Evolutionary conservation across 1,140 invertebrate species (phyloP), one percentile per base, ranked within the genome.

Genomic region (Geopemphigus sp.): DNA sequence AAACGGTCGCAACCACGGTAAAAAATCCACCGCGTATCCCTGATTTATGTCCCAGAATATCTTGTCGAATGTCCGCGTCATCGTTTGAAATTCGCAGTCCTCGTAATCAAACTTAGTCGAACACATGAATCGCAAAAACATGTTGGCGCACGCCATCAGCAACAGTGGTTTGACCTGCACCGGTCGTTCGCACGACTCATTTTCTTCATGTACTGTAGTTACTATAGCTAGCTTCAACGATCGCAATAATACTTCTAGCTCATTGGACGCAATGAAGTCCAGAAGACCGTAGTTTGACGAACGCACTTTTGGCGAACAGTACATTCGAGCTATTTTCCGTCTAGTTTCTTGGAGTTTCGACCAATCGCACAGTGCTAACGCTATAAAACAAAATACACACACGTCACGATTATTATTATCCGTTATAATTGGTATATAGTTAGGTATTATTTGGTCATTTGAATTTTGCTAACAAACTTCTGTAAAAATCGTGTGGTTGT

Each of bases 1-100:
- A 63, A 94, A 88, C 0, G 92, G 92, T 73, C 90, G 86, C 0
- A 96, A 83, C 88, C 92, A 93, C 0, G 94, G 94, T 24, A 96
- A 84, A 84, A 96, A 95, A 84, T 96, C 95, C 0, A 95, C 89
- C 0, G 92, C 90, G 84, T 94, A 95, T 0, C 94, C 93, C 84
- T 94, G 92, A 84, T 96, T 95, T 80, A 96, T 92, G 83, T 96
- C 94, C 88, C 90, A 93, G 86, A 96, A 96, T 6, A 96, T 92
- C 81, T 91, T 89, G 83, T 96, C 94, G 83, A 95, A 96, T 80
- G 89, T 89, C 29, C 88, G 83, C 0, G 93, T 89, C 81, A 93
- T 88, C 70, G 88, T 86, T 19, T 85, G 84, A 85, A 94, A 95
- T 1, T 88, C 87, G 0, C 81, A 12, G 82, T 95, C 90, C 10